A percentile compares a stretch with the other conserved stretches of the same genome.
Evolutionary conservation across 2,113 vertebrate species (phyloP).

Genomic region (Passer montanus): DNA sequence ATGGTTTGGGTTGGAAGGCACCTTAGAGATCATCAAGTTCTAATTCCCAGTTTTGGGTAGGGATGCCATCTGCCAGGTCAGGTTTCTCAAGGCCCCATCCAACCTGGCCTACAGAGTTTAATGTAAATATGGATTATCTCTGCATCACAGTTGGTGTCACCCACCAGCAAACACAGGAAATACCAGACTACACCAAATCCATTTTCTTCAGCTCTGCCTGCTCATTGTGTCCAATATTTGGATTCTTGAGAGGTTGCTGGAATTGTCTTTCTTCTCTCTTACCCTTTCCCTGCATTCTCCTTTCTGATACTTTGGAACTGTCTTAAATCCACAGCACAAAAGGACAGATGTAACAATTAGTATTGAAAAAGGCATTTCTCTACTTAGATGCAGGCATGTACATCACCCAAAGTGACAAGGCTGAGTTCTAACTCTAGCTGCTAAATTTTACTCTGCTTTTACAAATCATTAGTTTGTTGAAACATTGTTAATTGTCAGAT

Average conservation of each 20-base stretch:
- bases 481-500: slow-evolving; percentile 24
- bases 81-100: background rate
- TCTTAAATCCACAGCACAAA: background rate
- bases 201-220: background rate
- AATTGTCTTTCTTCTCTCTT: background rate
- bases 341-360: background rate
- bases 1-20: background rate
- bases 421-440: background rate
- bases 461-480: slow-evolving; percentile 9
- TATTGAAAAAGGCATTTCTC: background rate
- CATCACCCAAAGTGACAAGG: fast-evolving
- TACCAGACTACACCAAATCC: background rate
- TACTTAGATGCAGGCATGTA: background rate
- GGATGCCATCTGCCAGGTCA: background rate
- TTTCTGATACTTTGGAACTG: background rate
- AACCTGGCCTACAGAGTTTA: background rate
- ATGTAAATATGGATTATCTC: background rate
- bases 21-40: background rate
- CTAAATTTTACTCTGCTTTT: background rate
- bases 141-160: background rate
- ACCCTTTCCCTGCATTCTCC: background rate
- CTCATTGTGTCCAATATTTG: background rate
- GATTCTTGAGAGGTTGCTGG: background rate
- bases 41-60: background rate
- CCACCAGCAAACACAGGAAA: background rate